phyloP scores from a whole-genome alignment of 35 echinoderm and acorn worm genomes.

The Eucidaris tribuloides region DNA sequence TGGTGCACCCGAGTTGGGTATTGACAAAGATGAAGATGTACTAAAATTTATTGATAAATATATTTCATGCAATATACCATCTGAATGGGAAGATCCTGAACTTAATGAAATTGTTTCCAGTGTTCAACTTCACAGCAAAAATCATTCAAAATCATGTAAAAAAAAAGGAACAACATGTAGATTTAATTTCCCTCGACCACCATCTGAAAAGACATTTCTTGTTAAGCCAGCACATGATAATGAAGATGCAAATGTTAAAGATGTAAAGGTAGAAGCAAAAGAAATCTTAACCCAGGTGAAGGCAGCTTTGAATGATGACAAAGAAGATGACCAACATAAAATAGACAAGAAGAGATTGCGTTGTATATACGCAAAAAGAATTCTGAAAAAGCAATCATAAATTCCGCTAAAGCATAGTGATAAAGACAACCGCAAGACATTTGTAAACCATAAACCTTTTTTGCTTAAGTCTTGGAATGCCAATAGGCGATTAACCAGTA shows the following conservation, averaged over 20 bases:
- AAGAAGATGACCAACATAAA: neutral
- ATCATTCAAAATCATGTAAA: conserved; percentile 58
- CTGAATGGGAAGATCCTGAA: conserved; percentile 26
- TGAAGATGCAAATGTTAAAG: neutral
- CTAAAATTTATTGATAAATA: conserved; percentile 57
- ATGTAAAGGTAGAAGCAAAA: conserved; percentile 5
- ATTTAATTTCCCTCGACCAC: conserved; percentile 47
- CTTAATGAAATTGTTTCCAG: conserved; percentile 51
- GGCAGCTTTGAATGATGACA: conserved; percentile 6
- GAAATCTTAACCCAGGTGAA: neutral
- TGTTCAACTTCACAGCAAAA: conserved; percentile 47
- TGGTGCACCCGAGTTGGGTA: conserved; percentile 35
- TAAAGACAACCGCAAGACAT: conserved; percentile 24
- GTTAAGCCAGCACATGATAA: neutral
- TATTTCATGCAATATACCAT: conserved; percentile 28
- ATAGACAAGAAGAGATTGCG: conserved; percentile 1
- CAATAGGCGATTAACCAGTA: conserved; percentile 53
- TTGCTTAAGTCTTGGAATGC: conserved; percentile 62
- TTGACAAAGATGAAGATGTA: conserved; percentile 37
- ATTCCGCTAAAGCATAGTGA: conserved; percentile 1
- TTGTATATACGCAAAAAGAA: conserved; percentile 4
- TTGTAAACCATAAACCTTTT: conserved; percentile 54
- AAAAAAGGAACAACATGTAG: conserved; percentile 37
- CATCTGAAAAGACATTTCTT: conserved; percentile 44
- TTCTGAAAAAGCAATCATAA: conserved; percentile 11